These are phyloP conservation scores for Mustela erminea DNA, from an alignment of 2,797 vertebrate species.

Conservation along the genomic window DNA sequence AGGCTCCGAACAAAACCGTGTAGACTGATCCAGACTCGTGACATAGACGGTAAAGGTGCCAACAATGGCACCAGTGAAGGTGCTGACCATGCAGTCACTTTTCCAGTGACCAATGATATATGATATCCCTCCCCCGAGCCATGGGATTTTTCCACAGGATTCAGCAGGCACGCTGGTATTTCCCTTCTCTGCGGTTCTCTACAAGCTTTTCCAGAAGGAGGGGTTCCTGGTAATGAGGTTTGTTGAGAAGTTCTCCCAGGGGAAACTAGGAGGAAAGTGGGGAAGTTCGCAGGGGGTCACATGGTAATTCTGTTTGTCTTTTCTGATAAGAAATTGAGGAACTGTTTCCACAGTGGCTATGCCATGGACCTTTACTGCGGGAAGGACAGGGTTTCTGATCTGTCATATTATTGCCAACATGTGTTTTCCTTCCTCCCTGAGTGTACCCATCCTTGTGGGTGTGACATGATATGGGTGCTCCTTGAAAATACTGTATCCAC, in stretches of 20 bases:
- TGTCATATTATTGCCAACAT: not conserved
- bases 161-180: not conserved
- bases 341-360: not conserved
- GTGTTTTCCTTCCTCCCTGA: not conserved
- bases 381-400: not conserved
- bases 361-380: not conserved
- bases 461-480: not conserved
- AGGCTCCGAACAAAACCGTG: fast-evolving
- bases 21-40: not conserved
- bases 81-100: fast-evolving
- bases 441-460: too few species aligned
- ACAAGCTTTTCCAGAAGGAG: not conserved
- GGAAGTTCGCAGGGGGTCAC: not conserved
- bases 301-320: not conserved
- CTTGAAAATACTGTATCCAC: not conserved
- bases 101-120: not conserved
- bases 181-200: fast-evolving
- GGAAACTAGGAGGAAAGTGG: not conserved
- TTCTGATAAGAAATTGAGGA: not conserved
- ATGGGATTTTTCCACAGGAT: fast-evolving
- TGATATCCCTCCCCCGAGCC: not conserved
- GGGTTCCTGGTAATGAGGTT: not conserved
- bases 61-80: fast-evolving
- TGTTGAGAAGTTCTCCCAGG: not conserved
- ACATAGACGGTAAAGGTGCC: fast-evolving